Conservation (phyloP, 2,888 invertebrate genomes). For the Diarsia dahlii region DNA sequence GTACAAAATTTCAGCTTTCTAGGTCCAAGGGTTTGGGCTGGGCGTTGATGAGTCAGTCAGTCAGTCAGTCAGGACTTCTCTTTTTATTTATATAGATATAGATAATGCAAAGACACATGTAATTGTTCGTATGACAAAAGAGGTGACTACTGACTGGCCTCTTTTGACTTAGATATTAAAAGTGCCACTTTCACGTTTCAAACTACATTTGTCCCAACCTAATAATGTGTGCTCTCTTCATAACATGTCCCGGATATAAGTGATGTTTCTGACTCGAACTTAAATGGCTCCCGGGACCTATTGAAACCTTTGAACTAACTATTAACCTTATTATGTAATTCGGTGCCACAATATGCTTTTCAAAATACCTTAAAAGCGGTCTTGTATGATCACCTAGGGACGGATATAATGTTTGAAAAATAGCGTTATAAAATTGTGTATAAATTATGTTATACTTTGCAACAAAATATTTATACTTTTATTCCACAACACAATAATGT, state of each 20-base stretch:
- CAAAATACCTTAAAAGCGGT: not conserved
- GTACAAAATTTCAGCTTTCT: too few species aligned
- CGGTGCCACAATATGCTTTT: not conserved
- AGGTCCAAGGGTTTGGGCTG: too few species aligned
- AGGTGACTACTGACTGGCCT: not conserved
- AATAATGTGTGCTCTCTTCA: conserved; percentile 3
- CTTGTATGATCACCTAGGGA: conserved; percentile 4
- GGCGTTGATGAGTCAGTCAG: too few species aligned
- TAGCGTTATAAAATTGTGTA: not conserved
- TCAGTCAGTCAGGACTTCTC: too few species aligned
- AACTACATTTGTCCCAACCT: conserved; percentile 4
- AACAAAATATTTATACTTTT: conserved; percentile 24
- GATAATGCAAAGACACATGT: not conserved
- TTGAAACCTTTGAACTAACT: conserved; percentile 15
- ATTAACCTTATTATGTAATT: not conserved
- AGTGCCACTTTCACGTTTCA: conserved; percentile 1
- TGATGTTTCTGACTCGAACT: conserved; percentile 16
- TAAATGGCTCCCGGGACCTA: conserved; percentile 10
- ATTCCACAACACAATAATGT: conserved; percentile 16
- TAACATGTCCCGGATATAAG: conserved; percentile 14
- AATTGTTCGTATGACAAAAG: not conserved
- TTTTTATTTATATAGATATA: too few species aligned
- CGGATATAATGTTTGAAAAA: not conserved
- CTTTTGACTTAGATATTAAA: not conserved
- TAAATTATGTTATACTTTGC: conserved; percentile 9